Base-by-base conservation (phyloP, 2,888 invertebrate genomes). In the Tenthredo amoena region DNA sequence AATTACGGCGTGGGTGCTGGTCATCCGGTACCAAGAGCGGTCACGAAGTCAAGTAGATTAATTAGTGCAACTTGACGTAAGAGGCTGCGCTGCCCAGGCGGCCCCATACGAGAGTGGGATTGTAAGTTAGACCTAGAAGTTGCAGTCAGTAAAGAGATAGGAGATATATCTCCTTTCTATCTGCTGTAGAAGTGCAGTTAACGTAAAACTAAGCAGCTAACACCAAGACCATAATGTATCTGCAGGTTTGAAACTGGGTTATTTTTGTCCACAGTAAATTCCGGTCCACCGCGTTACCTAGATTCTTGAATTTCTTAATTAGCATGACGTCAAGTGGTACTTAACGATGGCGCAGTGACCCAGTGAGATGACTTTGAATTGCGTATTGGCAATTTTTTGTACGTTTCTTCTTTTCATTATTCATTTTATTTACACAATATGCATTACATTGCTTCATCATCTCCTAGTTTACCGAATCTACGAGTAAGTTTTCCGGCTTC, bases 41-140 rank as follows among this genome's bases (percentile, higher is more conserved):
- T 83, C 83, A 83, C 71, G 71, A 71, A 83, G 83, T 83, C 83
- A 83, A 83, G 68, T 83, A 83, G 68, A 83, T 34, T 71, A 83
- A 83, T 83, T 83, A 83, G 71, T 68, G 83, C 68, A 83, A 83
- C 83, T 83, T 68, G 65, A 43, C 83, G 62, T 68, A 68, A 81
- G 58, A 40, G 81, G 62, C 40, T 81, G 62, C 81, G 37, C 62
- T 21, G 72, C 72, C 72, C 26, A n/a, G 21, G n/a, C 72, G 34
- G 18, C 77, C 31, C 31, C 55, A 55, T 34, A 10, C 77, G 31
- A 77, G 31, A 47, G 47, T 77, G 77, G 50, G 34, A 55, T 43
- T 12, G 31, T n/a, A 6, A 50, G 10, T 31, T 47, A 21, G 31
- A 77, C 55, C 77, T 31, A n/a, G 62, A 81, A 81, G 58, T 58